A percentile compares a stretch with the other conserved stretches of the same genome.
Evolutionary conservation across 2,888 invertebrate species (phyloP).

Genomic region (Pegoplata infirma): DNA sequence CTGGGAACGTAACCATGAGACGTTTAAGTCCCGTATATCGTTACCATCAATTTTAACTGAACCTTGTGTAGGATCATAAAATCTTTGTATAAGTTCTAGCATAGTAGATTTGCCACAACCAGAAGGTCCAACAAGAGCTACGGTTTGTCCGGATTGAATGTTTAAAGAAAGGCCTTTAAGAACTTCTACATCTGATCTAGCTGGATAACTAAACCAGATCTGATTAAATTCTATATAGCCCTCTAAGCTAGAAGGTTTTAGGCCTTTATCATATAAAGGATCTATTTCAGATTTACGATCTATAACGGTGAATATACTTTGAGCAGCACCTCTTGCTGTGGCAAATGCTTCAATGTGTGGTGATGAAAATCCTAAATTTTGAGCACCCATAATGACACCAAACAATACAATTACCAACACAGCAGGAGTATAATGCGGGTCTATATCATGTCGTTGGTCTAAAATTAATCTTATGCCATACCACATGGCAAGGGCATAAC

Average conservation of each 20-base stretch:
- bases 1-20: constrained; percentile 85
- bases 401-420: constrained; percentile 87
- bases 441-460: constrained; percentile 80
- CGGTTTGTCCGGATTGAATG: constrained; percentile 83
- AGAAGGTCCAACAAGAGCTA: constrained; percentile 86
- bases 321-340: constrained; percentile 85
- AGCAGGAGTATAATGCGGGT: constrained; percentile 83
- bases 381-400: constrained; percentile 87
- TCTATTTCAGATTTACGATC: constrained; percentile 86
- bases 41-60: constrained; percentile 81
- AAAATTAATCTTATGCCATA: constrained; percentile 87
- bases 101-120: constrained; percentile 92
- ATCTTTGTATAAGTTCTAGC: constrained; percentile 85
- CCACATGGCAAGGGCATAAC: constrained; percentile 88
- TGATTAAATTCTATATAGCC: constrained; percentile 85
- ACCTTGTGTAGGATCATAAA: constrained; percentile 84
- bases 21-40: constrained; percentile 84
- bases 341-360: constrained; percentile 88
- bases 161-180: constrained; percentile 83
- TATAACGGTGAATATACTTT: constrained; percentile 85
- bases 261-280: constrained; percentile 82
- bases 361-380: constrained; percentile 86
- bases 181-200: constrained; percentile 85
- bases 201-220: constrained; percentile 88
- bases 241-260: constrained; percentile 79